phyloP scores from a whole-genome alignment of 2,888 invertebrate genomes.

The Heliconius erato region DNA sequence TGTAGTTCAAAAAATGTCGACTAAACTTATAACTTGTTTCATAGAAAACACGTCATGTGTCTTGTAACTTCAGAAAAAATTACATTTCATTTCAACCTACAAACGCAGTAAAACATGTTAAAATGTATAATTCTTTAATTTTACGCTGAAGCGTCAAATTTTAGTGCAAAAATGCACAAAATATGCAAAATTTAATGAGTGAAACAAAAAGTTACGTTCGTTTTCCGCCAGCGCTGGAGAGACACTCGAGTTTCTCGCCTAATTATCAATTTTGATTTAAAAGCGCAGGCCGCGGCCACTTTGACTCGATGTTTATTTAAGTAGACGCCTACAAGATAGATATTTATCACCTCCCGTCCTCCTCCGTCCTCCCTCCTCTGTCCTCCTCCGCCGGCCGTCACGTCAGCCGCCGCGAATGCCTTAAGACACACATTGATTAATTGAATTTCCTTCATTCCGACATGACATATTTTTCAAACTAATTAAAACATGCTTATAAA shows the following conservation, averaged over 20 bases:
- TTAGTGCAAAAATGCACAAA: conserved; percentile 22
- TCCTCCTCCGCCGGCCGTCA: not conserved
- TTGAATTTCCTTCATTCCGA: not conserved
- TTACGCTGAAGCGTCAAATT: not conserved
- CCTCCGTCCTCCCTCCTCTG: not conserved
- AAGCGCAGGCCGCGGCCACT: conserved; percentile 28
- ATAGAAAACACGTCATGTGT: not conserved
- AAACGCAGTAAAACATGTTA: not conserved
- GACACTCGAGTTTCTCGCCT: conserved; percentile 27
- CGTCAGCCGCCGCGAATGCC: too few species aligned
- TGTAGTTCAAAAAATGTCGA: not conserved
- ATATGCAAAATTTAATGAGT: conserved; percentile 26
- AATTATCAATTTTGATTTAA: conserved; percentile 38
- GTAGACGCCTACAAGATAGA: conserved; percentile 23
- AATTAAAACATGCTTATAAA: not conserved
- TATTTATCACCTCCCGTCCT: not conserved
- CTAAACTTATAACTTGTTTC: not conserved
- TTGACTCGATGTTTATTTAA: conserved; percentile 16
- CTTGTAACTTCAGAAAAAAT: not conserved
- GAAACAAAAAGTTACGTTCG: conserved; percentile 33
- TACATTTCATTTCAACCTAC: not conserved
- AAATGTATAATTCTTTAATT: not conserved
- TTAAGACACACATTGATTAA: not conserved
- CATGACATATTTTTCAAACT: not conserved
- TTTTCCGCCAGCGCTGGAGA: conserved; percentile 8